Conservation (phyloP, 2,113 vertebrate species). For the Monarcha castaneiventris region DNA sequence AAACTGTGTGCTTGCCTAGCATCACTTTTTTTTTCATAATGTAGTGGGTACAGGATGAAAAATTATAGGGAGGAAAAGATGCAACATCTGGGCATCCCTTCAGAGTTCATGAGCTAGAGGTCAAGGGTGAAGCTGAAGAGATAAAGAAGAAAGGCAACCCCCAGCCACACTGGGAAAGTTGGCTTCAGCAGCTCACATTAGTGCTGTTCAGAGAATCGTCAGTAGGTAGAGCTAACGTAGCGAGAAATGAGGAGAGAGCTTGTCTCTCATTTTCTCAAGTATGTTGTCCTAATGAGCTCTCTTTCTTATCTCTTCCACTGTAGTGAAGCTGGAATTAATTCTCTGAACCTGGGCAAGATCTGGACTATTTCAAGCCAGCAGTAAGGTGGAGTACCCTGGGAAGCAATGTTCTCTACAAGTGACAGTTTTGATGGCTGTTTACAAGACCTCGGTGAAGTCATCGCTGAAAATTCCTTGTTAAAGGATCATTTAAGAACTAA, state of each 20-base stretch:
- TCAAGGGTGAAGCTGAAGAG: background rate
- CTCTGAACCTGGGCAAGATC: background rate
- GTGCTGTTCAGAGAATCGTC: conserved; percentile 5
- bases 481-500: background rate
- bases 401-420: background rate
- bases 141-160: background rate
- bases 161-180: background rate
- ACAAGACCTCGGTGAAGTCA: background rate
- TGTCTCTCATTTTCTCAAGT: background rate
- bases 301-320: background rate
- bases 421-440: background rate
- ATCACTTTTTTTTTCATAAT: background rate
- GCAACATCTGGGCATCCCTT: background rate
- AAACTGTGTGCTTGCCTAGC: background rate
- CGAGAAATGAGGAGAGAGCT: background rate
- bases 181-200: accelerated
- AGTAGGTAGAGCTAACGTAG: conserved; percentile 53
- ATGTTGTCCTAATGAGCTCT: background rate
- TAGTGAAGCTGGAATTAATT: background rate
- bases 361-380: background rate
- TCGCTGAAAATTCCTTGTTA: background rate
- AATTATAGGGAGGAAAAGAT: background rate
- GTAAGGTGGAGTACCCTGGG: background rate
- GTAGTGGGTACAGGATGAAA: background rate
- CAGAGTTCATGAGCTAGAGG: background rate